Percentiles rank a stretch among this genome's conserved stretches.
phyloP scores from a whole-genome alignment of 1,140 invertebrate species.

The Pseudachorutes palmiensis region DNA sequence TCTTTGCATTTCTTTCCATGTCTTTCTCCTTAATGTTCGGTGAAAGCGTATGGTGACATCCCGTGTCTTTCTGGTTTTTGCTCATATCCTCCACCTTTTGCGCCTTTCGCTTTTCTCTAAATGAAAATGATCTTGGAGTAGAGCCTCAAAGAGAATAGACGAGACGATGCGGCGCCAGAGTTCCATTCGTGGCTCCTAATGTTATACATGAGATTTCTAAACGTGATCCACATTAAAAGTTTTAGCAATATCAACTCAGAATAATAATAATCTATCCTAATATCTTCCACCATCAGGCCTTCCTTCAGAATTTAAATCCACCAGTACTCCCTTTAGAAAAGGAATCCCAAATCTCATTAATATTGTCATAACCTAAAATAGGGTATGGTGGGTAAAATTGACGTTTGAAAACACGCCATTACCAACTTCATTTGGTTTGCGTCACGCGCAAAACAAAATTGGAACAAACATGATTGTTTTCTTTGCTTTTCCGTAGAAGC shows the following conservation, averaged over 20 bases:
- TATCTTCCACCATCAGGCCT: background rate
- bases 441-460: too few relatives aligned
- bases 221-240: constrained; percentile 34
- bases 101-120: background rate
- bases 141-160: background rate
- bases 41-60: background rate
- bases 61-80: background rate
- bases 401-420: too few relatives aligned
- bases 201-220: constrained; percentile 36
- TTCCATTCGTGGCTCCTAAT: constrained; percentile 16
- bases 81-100: too few relatives aligned
- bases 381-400: too few relatives aligned
- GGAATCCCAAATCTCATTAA: background rate
- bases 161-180: background rate
- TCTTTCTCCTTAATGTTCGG: background rate
- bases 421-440: too few relatives aligned
- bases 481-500: too few relatives aligned
- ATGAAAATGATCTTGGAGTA: constrained; percentile 6
- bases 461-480: too few relatives aligned
- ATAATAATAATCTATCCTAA: constrained; percentile 4
- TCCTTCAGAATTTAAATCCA: background rate
- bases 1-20: background rate
- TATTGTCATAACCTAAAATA: too few relatives aligned
- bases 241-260: constrained; percentile 14
- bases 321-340: too few relatives aligned